Evolutionary conservation across 1,140 invertebrate genomes (phyloP).

Genomic region (Neelides sp.): DNA sequence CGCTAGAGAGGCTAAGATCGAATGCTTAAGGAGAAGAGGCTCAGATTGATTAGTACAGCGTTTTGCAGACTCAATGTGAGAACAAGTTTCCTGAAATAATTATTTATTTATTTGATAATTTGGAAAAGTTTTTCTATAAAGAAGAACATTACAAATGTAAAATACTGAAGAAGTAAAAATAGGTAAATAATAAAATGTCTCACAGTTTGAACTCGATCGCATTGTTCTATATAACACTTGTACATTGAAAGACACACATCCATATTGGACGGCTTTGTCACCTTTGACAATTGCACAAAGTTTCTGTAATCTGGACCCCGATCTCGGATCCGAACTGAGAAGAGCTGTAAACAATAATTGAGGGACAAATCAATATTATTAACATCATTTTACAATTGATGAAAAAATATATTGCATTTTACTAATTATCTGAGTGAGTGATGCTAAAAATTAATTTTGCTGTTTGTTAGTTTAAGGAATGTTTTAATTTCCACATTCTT

Average conservation of each 20-base stretch:
- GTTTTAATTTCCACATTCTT: background rate
- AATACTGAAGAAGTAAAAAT: background rate
- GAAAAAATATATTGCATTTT: background rate
- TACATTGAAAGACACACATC: background rate
- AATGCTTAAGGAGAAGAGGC: conserved; percentile 50
- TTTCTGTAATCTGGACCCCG: conserved; percentile 56
- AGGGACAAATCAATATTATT: background rate
- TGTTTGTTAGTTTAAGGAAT: background rate
- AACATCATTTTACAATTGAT: background rate
- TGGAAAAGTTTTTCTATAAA: too few relatives aligned
- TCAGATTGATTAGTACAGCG: conserved; percentile 51
- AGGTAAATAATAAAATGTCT: conserved; percentile 7
- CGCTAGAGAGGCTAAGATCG: conserved; percentile 49
- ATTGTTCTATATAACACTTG: background rate
- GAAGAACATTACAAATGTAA: conserved; percentile 4
- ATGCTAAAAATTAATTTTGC: background rate
- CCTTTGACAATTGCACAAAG: conserved; percentile 56
- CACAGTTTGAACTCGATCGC: conserved; percentile 18
- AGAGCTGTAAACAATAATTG: conserved; percentile 7
- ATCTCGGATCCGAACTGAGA: conserved; percentile 50
- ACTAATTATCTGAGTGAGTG: background rate
- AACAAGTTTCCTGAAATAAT: conserved; percentile 39
- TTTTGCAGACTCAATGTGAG: conserved; percentile 55
- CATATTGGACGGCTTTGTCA: conserved; percentile 34
- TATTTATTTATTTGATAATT: conserved; percentile 4